These are phyloP conservation scores for Drosophila emarginata DNA, from an alignment of 2,888 invertebrate genomes.

Conservation along the genomic window DNA sequence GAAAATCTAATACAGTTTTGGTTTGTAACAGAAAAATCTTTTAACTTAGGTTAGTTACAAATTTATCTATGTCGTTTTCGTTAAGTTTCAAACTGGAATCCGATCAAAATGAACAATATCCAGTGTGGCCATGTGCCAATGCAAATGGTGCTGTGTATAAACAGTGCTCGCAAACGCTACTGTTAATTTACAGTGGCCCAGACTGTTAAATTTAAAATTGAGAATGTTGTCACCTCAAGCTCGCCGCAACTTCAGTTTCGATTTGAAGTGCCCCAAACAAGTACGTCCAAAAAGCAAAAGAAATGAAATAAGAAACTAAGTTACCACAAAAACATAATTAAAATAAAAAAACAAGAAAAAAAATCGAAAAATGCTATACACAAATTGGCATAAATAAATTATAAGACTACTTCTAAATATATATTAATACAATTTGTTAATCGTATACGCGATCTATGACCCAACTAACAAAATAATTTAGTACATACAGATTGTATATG, in stretches of 20 bases:
- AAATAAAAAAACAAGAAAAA: neutral
- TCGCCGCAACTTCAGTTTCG: slow-evolving; percentile 8
- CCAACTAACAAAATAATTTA: slow-evolving; percentile 2
- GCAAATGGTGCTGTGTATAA: too few species aligned
- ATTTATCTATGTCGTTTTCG: too few species aligned
- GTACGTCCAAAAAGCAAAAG: neutral
- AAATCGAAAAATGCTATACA: neutral
- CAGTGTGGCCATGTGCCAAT: too few species aligned
- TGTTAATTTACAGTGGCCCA: too few species aligned
- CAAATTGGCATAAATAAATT: neutral
- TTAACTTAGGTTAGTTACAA: too few species aligned
- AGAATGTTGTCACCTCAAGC: neutral
- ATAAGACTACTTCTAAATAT: neutral
- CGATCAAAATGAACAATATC: too few species aligned
- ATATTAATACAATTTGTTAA: neutral
- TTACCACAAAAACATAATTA: neutral
- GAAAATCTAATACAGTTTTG: too few species aligned
- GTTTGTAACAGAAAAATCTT: too few species aligned
- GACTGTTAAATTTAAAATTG: too few species aligned
- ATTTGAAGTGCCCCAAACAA: slow-evolving; percentile 7
- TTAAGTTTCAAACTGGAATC: too few species aligned
- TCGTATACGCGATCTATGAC: slow-evolving; percentile 2
- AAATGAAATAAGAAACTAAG: neutral
- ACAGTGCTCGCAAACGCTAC: too few species aligned
- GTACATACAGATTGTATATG: neutral